These are phyloP conservation scores for Pangasius macronema DNA, from an alignment of 2,797 vertebrate species.

Conservation along the genomic window DNA sequence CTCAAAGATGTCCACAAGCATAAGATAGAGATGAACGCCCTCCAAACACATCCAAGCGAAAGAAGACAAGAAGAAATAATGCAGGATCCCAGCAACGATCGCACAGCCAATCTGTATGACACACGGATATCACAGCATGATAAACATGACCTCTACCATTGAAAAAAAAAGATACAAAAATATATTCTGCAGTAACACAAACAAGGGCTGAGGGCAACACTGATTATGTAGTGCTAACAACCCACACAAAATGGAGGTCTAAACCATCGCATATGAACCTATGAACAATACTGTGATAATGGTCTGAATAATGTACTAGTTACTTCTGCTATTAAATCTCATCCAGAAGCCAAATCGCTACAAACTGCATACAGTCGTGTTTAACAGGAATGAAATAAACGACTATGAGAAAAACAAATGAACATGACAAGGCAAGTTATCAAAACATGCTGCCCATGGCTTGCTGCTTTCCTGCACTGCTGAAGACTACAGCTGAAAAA, in stretches of 20 bases:
- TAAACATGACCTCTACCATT: neutral
- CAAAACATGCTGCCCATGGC: neutral
- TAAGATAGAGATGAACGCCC: constrained; percentile 97
- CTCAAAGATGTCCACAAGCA: constrained; percentile 98
- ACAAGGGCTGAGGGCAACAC: neutral
- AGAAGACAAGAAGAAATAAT: constrained; percentile 98
- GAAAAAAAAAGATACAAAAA: neutral
- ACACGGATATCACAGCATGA: constrained; percentile 31
- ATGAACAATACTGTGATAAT: neutral
- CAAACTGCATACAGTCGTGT: neutral
- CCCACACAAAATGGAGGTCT: neutral
- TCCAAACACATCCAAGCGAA: constrained; percentile 99
- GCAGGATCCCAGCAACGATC: constrained; percentile 96
- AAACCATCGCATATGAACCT: too few species aligned
- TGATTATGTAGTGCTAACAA: neutral
- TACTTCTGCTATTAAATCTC: neutral
- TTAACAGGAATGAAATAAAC: neutral
- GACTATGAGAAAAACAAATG: neutral
- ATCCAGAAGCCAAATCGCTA: neutral
- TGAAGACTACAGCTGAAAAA: neutral
- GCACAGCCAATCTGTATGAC: constrained; percentile 89
- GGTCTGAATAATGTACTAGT: neutral
- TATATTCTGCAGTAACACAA: neutral
- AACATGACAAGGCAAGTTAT: neutral
- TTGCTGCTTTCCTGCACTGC: neutral